Percentiles rank a stretch among this genome's conserved stretches.
These are phyloP conservation scores for Puntigrus tetrazona DNA, from an alignment of 2,113 vertebrate genomes.

Conservation along the genomic window DNA sequence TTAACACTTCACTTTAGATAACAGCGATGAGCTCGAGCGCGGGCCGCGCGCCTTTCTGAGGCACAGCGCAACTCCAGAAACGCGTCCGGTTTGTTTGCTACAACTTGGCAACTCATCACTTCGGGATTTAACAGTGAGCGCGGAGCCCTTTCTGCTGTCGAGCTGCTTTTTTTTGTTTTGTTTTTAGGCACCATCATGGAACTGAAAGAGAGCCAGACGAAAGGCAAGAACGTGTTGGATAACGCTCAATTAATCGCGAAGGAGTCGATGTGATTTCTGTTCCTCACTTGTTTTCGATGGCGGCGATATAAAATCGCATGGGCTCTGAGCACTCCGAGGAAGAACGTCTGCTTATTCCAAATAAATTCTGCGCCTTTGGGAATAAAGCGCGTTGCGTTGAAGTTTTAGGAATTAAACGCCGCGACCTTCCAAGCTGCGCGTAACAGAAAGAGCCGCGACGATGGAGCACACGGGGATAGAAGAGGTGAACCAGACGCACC, in stretches of 20 bases:
- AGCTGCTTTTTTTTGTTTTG: slow-evolving; percentile 10
- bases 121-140: slow-evolving; percentile 65
- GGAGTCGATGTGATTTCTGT: slow-evolving; percentile 54
- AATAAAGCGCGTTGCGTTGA: slow-evolving; percentile 29
- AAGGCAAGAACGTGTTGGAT: slow-evolving; percentile 57
- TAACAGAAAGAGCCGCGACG: slow-evolving; percentile 40
- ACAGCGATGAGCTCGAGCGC: slow-evolving; percentile 37
- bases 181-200: slow-evolving; percentile 10
- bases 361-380: slow-evolving; percentile 17
- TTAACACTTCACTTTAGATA: slow-evolving; percentile 60
- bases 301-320: slow-evolving; percentile 32
- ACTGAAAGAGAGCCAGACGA: slow-evolving; percentile 26
- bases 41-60: slow-evolving; percentile 17
- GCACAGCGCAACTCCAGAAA: slow-evolving; percentile 50
- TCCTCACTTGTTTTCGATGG: slow-evolving; percentile 45
- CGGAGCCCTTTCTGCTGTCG: neutral
- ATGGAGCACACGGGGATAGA: slow-evolving; percentile 87
- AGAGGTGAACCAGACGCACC: slow-evolving; percentile 80
- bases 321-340: slow-evolving; percentile 40
- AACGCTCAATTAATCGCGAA: slow-evolving; percentile 41
- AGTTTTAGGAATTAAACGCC: slow-evolving; percentile 61
- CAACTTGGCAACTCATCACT: slow-evolving; percentile 59
- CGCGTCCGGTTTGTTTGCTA: slow-evolving; percentile 60
- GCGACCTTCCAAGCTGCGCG: slow-evolving; percentile 54
- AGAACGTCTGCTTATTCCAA: slow-evolving; percentile 21